Evolutionary conservation across 2,888 invertebrate species (phyloP).

Genomic region (Adelognathus sp.): DNA sequence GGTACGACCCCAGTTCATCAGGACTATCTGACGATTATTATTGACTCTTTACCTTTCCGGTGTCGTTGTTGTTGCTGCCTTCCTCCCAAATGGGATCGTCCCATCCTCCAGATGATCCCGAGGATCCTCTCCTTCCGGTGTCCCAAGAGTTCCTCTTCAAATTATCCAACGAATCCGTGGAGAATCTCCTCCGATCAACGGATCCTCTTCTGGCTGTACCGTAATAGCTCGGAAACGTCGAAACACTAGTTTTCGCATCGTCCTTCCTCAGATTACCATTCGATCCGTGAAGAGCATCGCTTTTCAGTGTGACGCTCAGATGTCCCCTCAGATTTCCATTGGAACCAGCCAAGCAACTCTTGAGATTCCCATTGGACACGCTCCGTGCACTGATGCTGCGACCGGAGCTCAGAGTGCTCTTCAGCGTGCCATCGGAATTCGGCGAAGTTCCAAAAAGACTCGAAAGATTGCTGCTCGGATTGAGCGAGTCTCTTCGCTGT

Average conservation of each 20-base stretch:
- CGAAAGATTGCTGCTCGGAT: conserved; percentile 65
- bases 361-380: conserved; percentile 69
- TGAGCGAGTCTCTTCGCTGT: conserved; percentile 62
- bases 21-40: too few relatives aligned
- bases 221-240: conserved; percentile 57
- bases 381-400: conserved; percentile 67
- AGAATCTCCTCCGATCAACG: conserved; percentile 82
- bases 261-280: conserved; percentile 72
- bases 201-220: conserved; percentile 81
- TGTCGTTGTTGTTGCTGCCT: conserved; percentile 54
- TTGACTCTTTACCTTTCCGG: conserved; percentile 53
- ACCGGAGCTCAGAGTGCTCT: conserved; percentile 81
- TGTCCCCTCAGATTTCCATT: conserved; percentile 73
- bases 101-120: conserved; percentile 84
- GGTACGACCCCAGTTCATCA: too few relatives aligned
- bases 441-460: conserved; percentile 66
- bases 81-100: conserved; percentile 86
- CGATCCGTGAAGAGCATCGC: conserved; percentile 72
- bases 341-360: conserved; percentile 74
- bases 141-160: conserved; percentile 88
- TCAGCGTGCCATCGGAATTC: conserved; percentile 79
- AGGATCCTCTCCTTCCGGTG: conserved; percentile 85
- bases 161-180: conserved; percentile 88
- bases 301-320: conserved; percentile 75
- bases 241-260: conserved; percentile 57